These are phyloP conservation scores for Carcharodon carcharias DNA, from an alignment of 2,797 vertebrate species.

Conservation along the genomic window DNA sequence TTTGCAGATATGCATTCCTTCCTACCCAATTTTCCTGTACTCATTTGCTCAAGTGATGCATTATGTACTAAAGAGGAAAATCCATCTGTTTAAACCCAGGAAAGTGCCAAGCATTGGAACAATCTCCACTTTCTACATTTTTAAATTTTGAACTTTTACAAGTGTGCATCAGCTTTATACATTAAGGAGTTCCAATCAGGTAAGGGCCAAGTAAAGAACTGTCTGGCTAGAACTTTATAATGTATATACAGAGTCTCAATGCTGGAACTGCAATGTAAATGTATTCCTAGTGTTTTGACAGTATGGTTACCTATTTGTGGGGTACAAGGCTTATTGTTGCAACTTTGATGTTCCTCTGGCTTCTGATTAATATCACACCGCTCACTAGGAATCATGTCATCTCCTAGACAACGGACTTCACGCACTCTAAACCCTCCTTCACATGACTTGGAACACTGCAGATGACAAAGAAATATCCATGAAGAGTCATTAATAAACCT, in stretches of 20 bases:
- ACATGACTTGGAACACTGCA: constrained; percentile 88
- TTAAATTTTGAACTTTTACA: too few relatives aligned
- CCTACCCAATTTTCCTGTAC: too few relatives aligned
- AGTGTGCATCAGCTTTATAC: background rate
- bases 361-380: constrained; percentile 68
- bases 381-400: constrained; percentile 69
- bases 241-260: background rate
- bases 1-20: too few relatives aligned
- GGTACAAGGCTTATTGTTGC: constrained; percentile 76
- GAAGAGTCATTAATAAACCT: too few relatives aligned
- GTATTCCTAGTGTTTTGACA: constrained; percentile 40
- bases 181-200: background rate
- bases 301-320: constrained; percentile 69
- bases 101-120: background rate
- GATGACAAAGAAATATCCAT: background rate
- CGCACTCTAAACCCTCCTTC: constrained; percentile 83
- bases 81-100: too few relatives aligned
- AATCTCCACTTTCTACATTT: background rate
- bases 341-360: constrained; percentile 69
- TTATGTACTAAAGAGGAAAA: too few relatives aligned
- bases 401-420: constrained; percentile 83
- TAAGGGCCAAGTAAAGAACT: background rate
- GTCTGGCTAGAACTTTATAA: background rate
- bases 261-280: constrained; percentile 14
- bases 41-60: too few relatives aligned